These are phyloP conservation scores for Phortica okadai DNA, from an alignment of 2,888 invertebrate species.

Conservation along the genomic window DNA sequence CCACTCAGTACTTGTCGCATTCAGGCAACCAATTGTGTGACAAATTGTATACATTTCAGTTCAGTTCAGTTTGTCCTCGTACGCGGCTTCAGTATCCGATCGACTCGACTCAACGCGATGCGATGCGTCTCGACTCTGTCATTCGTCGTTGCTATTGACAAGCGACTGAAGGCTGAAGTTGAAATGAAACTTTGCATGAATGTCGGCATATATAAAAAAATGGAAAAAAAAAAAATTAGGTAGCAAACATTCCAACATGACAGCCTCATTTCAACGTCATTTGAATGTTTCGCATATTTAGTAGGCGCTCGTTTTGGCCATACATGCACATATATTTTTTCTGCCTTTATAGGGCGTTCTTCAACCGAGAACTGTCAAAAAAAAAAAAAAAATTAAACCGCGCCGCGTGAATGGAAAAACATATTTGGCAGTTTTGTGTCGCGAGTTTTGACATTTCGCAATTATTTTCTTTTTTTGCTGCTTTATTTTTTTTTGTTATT, in stretches of 20 bases:
- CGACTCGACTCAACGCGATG: no score
- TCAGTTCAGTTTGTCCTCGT: neutral
- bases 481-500: conserved; percentile 1
- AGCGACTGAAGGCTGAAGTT: conserved; percentile 5
- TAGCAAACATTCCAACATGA: neutral
- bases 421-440: conserved; percentile 25
- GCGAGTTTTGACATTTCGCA: conserved; percentile 36
- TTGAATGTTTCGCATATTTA: conserved; percentile 28
- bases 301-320: neutral
- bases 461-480: conserved; percentile 5
- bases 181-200: neutral
- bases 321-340: no score
- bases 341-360: no score
- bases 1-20: conserved; percentile 13
- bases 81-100: neutral
- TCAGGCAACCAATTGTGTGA: conserved; percentile 61
- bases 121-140: neutral
- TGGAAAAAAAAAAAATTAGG: neutral
- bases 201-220: neutral
- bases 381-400: neutral
- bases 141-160: neutral
- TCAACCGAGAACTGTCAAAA: neutral
- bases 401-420: conserved; percentile 6
- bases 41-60: conserved; percentile 59
- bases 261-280: conserved; percentile 27